Percentiles rank a stretch among this genome's conserved stretches.
Evolutionary conservation across 2,113 vertebrate genomes (phyloP).

Genomic region (Nymphicus hollandicus): DNA sequence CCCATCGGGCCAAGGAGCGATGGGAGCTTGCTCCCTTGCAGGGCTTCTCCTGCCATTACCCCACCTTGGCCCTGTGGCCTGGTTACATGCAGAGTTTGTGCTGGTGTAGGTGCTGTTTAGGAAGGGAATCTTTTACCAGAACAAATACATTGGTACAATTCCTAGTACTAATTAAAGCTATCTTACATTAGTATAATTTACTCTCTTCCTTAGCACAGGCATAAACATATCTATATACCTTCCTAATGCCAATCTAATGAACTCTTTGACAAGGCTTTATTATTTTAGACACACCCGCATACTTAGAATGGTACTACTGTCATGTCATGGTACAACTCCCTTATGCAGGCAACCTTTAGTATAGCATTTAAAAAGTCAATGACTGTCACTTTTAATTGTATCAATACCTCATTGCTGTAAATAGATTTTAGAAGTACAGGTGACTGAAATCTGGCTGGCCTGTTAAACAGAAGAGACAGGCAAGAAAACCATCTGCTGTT

Average conservation of each 20-base stretch:
- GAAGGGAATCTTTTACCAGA: background rate
- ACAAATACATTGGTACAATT: background rate
- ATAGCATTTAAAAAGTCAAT: background rate
- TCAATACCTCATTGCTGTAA: fast-evolving
- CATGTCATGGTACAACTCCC: background rate
- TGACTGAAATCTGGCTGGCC: background rate
- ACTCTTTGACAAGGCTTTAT: background rate
- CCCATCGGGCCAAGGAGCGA: fast-evolving
- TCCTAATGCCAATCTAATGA: background rate
- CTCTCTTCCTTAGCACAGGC: background rate
- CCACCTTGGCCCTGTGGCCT: background rate
- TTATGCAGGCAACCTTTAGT: background rate
- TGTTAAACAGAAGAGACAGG: background rate
- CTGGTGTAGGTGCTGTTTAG: background rate
- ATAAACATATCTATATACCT: background rate
- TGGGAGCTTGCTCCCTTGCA: background rate
- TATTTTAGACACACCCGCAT: background rate
- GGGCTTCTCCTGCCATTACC: background rate
- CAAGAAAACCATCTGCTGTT: background rate
- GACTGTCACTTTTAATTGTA: background rate
- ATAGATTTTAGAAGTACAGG: background rate
- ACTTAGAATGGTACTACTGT: background rate
- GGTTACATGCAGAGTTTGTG: background rate
- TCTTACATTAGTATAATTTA: background rate
- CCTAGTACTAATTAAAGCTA: background rate